Conservation (phyloP, 2,888 invertebrate genomes). For the Andrena camellia region DNA sequence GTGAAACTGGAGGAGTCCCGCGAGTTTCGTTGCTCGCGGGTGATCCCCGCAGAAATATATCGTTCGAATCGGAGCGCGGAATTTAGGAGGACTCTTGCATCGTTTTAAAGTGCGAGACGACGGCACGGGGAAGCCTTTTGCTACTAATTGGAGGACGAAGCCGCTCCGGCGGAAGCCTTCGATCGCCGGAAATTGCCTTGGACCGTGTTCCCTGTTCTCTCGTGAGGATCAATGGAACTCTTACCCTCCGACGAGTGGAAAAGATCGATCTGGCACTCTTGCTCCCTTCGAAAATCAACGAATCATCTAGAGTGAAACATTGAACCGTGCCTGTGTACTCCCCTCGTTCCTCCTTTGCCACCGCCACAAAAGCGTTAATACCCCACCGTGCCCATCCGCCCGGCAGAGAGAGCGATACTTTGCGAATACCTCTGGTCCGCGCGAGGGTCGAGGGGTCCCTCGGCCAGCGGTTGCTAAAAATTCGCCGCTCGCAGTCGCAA, state of each 20-base stretch:
- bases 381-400: conserved; percentile 7
- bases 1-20: background rate
- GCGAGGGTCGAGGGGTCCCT: conserved; percentile 14
- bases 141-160: conserved; percentile 55
- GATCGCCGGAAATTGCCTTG: conserved; percentile 44
- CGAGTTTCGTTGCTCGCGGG: background rate
- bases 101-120: background rate
- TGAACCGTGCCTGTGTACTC: too few species aligned
- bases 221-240: background rate
- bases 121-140: conserved; percentile 25
- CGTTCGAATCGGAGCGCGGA: too few species aligned
- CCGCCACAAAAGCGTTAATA: too few species aligned
- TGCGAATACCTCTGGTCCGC: conserved; percentile 20
- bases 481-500: conserved; percentile 40
- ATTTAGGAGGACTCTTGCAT: too few species aligned
- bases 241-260: background rate
- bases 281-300: background rate
- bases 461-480: conserved; percentile 36
- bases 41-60: too few species aligned
- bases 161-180: conserved; percentile 38
- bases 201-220: conserved; percentile 36
- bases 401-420: conserved; percentile 4
- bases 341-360: too few species aligned
- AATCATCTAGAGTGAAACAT: too few species aligned
- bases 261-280: background rate